phyloP scores from a whole-genome alignment of 2,888 invertebrate species.

The Apocheima hispidaria region DNA sequence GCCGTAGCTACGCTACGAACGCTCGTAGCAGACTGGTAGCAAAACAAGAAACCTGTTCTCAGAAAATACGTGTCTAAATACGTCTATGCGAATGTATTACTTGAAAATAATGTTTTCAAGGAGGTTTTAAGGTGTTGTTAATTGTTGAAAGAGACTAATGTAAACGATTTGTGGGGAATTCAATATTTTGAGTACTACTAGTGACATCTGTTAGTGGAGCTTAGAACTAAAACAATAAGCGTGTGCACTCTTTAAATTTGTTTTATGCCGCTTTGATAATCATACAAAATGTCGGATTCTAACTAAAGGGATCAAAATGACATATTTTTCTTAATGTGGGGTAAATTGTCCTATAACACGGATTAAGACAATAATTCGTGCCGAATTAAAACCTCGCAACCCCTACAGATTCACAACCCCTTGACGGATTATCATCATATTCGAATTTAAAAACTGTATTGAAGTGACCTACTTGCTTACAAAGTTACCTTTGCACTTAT shows the following conservation, averaged over 20 bases:
- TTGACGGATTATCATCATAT: too few species aligned
- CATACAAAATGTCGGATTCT: neutral
- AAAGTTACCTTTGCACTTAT: too few species aligned
- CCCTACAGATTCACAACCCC: too few species aligned
- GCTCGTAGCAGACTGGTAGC: conserved; percentile 64
- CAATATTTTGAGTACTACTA: conserved; percentile 42
- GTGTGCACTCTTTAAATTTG: neutral
- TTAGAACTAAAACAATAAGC: conserved; percentile 23
- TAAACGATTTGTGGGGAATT: conserved; percentile 8
- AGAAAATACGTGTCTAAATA: conserved; percentile 4
- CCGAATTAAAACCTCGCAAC: too few species aligned
- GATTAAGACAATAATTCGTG: too few species aligned
- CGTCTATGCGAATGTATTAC: neutral
- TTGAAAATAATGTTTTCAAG: neutral
- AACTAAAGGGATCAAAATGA: too few species aligned
- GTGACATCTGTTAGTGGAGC: conserved; percentile 54
- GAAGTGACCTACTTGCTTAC: too few species aligned
- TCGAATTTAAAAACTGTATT: too few species aligned
- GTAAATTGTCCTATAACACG: too few species aligned
- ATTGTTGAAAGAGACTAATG: neutral
- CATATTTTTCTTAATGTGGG: too few species aligned
- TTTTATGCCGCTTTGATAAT: neutral
- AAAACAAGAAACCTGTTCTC: conserved; percentile 25
- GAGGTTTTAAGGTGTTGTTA: neutral
- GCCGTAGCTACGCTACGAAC: conserved; percentile 61